A percentile compares a stretch with the other conserved stretches of the same genome.
Evolutionary conservation across 1,140 invertebrate species (phyloP).

Genomic region (Manduca sexta): DNA sequence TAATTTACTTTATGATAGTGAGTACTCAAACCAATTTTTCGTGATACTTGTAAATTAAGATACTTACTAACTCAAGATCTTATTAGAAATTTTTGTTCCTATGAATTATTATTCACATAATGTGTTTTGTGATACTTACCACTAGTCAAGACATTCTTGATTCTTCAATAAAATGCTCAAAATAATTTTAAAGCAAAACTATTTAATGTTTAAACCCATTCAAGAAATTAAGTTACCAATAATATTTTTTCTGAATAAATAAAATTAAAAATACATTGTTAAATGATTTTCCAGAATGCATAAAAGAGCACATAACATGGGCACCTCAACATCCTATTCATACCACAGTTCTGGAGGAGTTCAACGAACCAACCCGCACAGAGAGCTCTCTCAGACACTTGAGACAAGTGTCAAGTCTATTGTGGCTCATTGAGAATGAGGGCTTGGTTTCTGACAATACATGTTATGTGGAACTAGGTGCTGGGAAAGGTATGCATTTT

Average conservation of each 20-base stretch:
- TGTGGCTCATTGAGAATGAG: slow-evolving; percentile 76
- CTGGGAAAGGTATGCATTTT: slow-evolving; percentile 82
- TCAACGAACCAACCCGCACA: slow-evolving; percentile 77
- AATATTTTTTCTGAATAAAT: too few relatives aligned
- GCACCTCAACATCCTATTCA: slow-evolving; percentile 58
- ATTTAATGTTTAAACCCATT: too few relatives aligned
- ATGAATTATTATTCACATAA: too few relatives aligned
- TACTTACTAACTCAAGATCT: too few relatives aligned
- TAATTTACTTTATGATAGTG: slow-evolving; percentile 51
- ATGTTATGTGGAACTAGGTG: slow-evolving; percentile 89
- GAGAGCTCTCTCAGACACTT: slow-evolving; percentile 79
- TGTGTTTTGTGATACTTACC: too few relatives aligned
- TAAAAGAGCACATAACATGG: slow-evolving; percentile 34
- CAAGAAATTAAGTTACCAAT: too few relatives aligned
- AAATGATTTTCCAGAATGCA: slow-evolving; percentile 40
- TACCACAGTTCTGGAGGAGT: slow-evolving; percentile 73
- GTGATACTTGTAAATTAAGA: background rate
- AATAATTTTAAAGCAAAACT: too few relatives aligned
- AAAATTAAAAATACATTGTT: too few relatives aligned
- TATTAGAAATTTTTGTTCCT: too few relatives aligned
- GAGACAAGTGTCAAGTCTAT: slow-evolving; percentile 79
- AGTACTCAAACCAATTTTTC: slow-evolving; percentile 17
- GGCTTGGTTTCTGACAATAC: slow-evolving; percentile 74
- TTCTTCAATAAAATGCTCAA: too few relatives aligned
- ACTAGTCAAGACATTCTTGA: too few relatives aligned